phyloP scores from a whole-genome alignment of 1,140 invertebrate genomes.

The Palaemon carinicauda region DNA sequence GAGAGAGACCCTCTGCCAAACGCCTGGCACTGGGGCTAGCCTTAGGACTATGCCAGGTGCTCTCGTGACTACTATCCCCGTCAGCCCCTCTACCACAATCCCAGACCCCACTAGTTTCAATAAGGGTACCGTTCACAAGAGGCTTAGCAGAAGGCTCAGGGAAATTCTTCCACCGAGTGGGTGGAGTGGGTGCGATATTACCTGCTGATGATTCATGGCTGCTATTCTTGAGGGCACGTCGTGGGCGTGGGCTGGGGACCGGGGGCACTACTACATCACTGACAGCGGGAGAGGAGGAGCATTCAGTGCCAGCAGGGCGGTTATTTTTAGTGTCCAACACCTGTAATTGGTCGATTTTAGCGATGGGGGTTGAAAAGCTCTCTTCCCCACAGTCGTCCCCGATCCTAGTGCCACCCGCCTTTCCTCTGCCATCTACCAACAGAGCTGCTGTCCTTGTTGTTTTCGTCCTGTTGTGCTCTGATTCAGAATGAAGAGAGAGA shows the following conservation, averaged over 20 bases:
- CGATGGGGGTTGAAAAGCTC: not conserved
- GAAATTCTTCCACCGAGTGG: slow-evolving; percentile 26
- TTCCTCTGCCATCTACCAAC: not conserved
- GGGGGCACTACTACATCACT: slow-evolving; percentile 7
- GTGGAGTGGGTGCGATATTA: slow-evolving; percentile 35
- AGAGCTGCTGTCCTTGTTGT: not conserved
- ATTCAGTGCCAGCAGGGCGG: not conserved
- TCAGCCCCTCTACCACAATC: no score
- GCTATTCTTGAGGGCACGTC: slow-evolving; percentile 37
- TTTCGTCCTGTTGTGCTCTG: no score
- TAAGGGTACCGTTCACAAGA: slow-evolving; percentile 7
- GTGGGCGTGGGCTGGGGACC: slow-evolving; percentile 27
- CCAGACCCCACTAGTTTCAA: not conserved
- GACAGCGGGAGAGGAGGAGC: not conserved
- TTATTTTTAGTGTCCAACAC: slow-evolving; percentile 28
- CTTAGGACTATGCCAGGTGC: not conserved
- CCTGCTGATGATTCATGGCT: slow-evolving; percentile 19
- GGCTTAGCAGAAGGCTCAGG: slow-evolving; percentile 6
- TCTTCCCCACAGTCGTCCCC: no score
- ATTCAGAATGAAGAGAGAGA: no score
- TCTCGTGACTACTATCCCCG: not conserved
- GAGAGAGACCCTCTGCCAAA: slow-evolving; percentile 10
- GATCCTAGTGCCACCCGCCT: no score
- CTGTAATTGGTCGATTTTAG: slow-evolving; percentile 14
- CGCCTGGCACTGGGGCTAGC: slow-evolving; percentile 2